Percentiles rank a stretch among this genome's conserved stretches.
Conservation (phyloP, 1,140 invertebrate genomes). For the Chelonus insularis region DNA sequence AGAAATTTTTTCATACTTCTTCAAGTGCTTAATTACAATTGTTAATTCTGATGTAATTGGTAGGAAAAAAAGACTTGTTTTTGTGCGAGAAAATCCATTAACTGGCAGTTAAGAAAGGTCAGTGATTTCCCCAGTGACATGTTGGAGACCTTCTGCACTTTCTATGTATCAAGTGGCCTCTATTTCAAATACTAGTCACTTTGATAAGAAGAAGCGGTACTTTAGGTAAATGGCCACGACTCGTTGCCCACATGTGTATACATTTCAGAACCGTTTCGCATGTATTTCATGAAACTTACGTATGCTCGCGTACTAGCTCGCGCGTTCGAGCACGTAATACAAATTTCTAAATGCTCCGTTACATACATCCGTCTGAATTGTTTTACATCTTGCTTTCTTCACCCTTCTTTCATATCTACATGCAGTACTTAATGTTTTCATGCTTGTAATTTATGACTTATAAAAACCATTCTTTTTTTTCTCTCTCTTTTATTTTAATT, state of each 20-base stretch:
- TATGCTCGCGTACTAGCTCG: neutral
- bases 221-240: conserved; percentile 27
- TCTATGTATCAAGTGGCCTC: conserved; percentile 27
- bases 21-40: too few relatives aligned
- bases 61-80: neutral
- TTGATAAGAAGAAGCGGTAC: conserved; percentile 32
- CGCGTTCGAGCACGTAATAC: conserved; percentile 27
- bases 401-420: neutral
- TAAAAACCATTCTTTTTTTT: too few relatives aligned
- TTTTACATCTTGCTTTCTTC: neutral
- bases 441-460: neutral
- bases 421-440: too few relatives aligned
- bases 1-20: too few relatives aligned
- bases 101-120: neutral
- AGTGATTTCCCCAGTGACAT: conserved; percentile 12
- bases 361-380: conserved; percentile 24
- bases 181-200: conserved; percentile 15
- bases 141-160: conserved; percentile 6
- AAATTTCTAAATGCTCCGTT: conserved; percentile 31
- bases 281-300: neutral
- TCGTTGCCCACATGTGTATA: conserved; percentile 17
- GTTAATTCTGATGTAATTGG: neutral
- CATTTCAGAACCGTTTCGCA: conserved; percentile 2
- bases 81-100: neutral
- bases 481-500: neutral